phyloP scores from a whole-genome alignment of 1,140 invertebrate species.

The Drosophila chauvacae region DNA sequence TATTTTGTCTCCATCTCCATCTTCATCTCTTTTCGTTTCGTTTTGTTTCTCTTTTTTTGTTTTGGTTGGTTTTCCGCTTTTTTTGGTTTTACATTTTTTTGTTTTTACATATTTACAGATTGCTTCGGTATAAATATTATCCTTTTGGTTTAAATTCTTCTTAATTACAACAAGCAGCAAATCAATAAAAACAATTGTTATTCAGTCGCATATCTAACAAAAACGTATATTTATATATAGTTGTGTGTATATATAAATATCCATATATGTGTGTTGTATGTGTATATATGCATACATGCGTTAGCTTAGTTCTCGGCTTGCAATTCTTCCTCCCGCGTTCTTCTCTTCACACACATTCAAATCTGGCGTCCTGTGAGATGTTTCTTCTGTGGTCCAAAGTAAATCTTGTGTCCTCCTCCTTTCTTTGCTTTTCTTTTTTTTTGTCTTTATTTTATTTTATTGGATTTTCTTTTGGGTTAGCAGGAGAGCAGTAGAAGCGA shows the following conservation, averaged over 20 bases:
- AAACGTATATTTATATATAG: constrained; percentile 51
- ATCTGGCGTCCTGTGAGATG: constrained; percentile 55
- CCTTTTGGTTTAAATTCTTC: constrained; percentile 57
- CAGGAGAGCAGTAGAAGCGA: constrained; percentile 54
- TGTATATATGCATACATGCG: constrained; percentile 33
- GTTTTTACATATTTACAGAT: constrained; percentile 81
- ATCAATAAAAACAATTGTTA: constrained; percentile 73
- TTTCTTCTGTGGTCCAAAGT: constrained; percentile 70
- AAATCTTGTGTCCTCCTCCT: constrained; percentile 32
- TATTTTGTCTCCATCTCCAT: constrained; percentile 35
- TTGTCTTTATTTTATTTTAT: not conserved
- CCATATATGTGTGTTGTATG: constrained; percentile 45
- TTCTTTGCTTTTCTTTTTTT: not conserved
- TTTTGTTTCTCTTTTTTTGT: constrained; percentile 19
- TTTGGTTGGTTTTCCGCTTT: constrained; percentile 43
- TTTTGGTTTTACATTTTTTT: constrained; percentile 40
- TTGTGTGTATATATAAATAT: constrained; percentile 48
- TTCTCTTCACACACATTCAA: constrained; percentile 12
- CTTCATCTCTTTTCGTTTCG: constrained; percentile 22
- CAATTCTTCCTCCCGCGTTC: constrained; percentile 10
- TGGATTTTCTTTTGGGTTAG: constrained; percentile 15
- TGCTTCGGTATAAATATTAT: constrained; percentile 71
- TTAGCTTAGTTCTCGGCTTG: constrained; percentile 43
- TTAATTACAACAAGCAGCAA: constrained; percentile 83
- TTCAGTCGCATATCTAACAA: constrained; percentile 78